These are phyloP conservation scores for Lithophane ornitopus DNA, from an alignment of 2,888 invertebrate genomes.

Conservation along the genomic window DNA sequence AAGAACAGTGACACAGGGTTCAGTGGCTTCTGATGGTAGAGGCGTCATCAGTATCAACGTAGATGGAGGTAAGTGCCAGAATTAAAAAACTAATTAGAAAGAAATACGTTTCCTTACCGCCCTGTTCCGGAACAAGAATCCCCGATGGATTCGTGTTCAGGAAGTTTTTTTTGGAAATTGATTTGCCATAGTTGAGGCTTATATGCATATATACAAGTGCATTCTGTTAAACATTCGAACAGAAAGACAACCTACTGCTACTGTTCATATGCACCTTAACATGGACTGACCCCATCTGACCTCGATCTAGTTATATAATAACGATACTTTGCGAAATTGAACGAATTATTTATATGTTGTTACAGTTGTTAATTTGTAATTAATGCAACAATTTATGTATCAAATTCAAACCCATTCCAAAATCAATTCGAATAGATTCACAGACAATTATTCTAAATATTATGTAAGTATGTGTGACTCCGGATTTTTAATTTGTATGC, in stretches of 20 bases:
- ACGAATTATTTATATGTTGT: too few species aligned
- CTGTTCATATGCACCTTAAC: neutral
- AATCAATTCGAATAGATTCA: neutral
- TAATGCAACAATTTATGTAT: neutral
- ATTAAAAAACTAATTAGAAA: neutral
- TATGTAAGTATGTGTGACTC: too few species aligned
- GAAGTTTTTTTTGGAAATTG: neutral
- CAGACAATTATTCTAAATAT: neutral
- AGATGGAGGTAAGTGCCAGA: constrained; percentile 67
- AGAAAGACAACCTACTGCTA: neutral
- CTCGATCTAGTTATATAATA: neutral
- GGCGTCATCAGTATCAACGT: constrained; percentile 75
- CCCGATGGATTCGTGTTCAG: neutral
- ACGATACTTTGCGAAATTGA: neutral
- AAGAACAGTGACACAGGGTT: constrained; percentile 67
- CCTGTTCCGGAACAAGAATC: neutral
- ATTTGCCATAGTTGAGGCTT: neutral
- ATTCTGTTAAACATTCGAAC: neutral
- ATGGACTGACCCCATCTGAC: neutral
- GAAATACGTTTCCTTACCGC: neutral
- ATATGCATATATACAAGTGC: too few species aligned
- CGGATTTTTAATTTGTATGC: too few species aligned
- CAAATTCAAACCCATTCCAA: neutral
- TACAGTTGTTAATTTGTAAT: too few species aligned
- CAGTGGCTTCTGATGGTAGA: constrained; percentile 67